Percentiles rank a stretch among this genome's conserved stretches.
phyloP scores from a whole-genome alignment of 2,888 invertebrate species.

The Conops quadrifasciatus region DNA sequence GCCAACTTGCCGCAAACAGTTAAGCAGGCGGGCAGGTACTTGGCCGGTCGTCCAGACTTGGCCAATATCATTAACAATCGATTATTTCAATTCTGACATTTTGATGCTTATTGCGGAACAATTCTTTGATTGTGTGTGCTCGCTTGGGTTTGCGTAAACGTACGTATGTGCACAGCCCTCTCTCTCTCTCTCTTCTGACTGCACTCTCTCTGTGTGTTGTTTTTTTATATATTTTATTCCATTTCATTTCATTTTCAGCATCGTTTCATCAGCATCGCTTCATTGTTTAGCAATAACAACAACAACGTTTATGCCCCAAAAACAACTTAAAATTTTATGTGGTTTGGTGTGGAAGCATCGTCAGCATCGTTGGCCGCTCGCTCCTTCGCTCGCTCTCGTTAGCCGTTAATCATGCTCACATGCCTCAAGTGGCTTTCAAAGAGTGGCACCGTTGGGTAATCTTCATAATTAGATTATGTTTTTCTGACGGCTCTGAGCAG shows the following conservation, averaged over 20 bases:
- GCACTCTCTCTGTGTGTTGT: slow-evolving; percentile 2
- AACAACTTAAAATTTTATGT: neutral
- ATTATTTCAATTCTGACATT: slow-evolving; percentile 34
- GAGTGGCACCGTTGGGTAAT: slow-evolving; percentile 8
- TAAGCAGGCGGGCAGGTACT: slow-evolving; percentile 6
- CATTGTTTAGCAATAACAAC: no score
- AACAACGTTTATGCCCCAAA: no score
- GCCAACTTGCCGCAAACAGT: slow-evolving; percentile 23
- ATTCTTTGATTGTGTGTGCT: slow-evolving; percentile 6
- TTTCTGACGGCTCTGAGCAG: neutral
- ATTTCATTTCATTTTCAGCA: neutral
- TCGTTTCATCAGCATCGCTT: neutral
- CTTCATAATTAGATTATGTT: slow-evolving; percentile 16
- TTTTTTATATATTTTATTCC: neutral
- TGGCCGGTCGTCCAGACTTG: neutral
- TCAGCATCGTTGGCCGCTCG: neutral
- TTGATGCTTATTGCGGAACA: slow-evolving; percentile 8
- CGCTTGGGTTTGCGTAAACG: neutral
- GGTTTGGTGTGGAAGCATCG: slow-evolving; percentile 7
- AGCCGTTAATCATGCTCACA: slow-evolving; percentile 11
- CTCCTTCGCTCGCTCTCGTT: neutral
- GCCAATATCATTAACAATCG: slow-evolving; percentile 30
- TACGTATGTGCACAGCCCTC: no score
- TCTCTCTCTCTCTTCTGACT: no score
- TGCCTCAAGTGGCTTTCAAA: neutral